Evolutionary conservation across 2,797 vertebrate species (phyloP).

Genomic region (Spea hammondii): DNA sequence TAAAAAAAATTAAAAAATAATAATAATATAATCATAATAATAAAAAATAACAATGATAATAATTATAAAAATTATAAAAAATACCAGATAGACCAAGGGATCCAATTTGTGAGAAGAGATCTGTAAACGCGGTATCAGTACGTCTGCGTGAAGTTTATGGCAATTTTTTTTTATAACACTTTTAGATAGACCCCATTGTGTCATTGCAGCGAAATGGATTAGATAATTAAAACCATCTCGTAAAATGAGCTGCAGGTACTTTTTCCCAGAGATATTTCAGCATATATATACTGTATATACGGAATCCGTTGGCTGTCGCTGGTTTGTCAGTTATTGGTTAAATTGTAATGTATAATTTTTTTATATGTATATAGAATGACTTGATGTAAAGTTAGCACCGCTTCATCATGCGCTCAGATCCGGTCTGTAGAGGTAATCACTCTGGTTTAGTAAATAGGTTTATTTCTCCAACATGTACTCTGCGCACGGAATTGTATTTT

Average conservation of each 20-base stretch:
- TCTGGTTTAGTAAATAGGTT: no score
- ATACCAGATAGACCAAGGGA: background rate
- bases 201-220: slow-evolving; percentile 37
- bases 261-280: no score
- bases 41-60: background rate
- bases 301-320: no score
- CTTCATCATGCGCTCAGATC: no score
- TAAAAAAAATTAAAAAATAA: background rate
- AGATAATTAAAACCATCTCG: slow-evolving; percentile 42
- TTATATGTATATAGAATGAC: no score
- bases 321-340: no score
- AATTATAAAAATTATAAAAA: background rate
- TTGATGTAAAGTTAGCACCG: no score
- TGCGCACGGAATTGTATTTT: no score
- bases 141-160: background rate
- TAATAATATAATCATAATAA: background rate
- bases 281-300: no score
- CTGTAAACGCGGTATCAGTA: background rate
- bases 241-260: background rate
- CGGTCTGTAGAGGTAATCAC: no score
- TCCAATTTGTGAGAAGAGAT: background rate
- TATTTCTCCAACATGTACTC: no score
- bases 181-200: slow-evolving; percentile 46
- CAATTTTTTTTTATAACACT: slow-evolving; percentile 8
- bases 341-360: no score